Evolutionary conservation across 2,888 invertebrate species (phyloP).

Genomic region (Nipponacmea schrenckii): DNA sequence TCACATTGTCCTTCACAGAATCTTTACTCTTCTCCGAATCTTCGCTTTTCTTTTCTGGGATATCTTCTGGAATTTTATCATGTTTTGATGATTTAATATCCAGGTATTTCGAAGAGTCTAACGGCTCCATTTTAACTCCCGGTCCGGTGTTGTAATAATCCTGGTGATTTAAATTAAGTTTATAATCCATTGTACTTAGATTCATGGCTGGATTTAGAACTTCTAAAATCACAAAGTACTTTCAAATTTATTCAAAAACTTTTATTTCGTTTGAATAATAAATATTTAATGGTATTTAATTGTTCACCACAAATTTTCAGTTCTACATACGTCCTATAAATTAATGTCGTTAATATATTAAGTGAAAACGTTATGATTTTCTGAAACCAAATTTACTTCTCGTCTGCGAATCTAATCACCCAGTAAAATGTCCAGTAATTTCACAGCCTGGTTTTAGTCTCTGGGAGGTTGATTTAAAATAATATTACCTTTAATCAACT

Average conservation of each 20-base stretch:
- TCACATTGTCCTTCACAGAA: slow-evolving; percentile 35
- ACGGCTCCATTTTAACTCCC: slow-evolving; percentile 14
- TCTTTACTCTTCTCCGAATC: slow-evolving; percentile 13
- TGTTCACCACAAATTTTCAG: too few relatives aligned
- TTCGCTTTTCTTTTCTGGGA: slow-evolving; percentile 10
- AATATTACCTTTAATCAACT: too few relatives aligned
- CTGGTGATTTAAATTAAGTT: neutral
- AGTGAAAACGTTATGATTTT: too few relatives aligned
- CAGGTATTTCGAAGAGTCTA: slow-evolving; percentile 7
- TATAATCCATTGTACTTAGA: neutral
- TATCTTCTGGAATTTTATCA: slow-evolving; percentile 14
- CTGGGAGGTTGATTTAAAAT: too few relatives aligned
- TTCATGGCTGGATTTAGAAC: neutral
- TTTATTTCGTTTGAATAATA: too few relatives aligned
- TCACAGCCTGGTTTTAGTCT: too few relatives aligned
- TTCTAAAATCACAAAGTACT: neutral
- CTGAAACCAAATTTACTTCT: too few relatives aligned
- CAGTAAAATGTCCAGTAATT: too few relatives aligned
- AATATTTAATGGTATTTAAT: too few relatives aligned
- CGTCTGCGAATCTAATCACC: too few relatives aligned
- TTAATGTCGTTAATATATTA: too few relatives aligned
- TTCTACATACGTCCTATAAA: too few relatives aligned
- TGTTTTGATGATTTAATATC: slow-evolving; percentile 17
- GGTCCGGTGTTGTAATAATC: slow-evolving; percentile 12
- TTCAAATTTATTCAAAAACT: neutral